phyloP scores from a whole-genome alignment of 2,113 vertebrate genomes.

The Crotalus horridus region DNA sequence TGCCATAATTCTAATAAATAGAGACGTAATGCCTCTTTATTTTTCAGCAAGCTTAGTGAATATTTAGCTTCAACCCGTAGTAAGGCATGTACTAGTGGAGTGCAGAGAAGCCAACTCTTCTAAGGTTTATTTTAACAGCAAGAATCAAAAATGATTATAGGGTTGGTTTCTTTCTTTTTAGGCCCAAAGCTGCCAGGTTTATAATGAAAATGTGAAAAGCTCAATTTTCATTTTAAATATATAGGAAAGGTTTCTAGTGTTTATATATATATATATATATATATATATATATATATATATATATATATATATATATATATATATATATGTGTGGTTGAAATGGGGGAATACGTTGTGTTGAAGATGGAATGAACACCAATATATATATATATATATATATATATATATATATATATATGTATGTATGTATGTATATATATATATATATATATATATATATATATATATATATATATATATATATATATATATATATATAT shows the following conservation, averaged over 20 bases:
- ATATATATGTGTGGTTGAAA: no score
- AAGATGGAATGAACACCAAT: no score
- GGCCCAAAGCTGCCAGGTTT: background rate
- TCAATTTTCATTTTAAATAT: conserved; percentile 16
- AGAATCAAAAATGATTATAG: conserved; percentile 21
- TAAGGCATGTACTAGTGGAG: conserved; percentile 12
- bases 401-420: no score
- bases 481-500: no score
- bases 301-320: no score
- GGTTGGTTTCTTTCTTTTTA: background rate
- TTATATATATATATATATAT: background rate
- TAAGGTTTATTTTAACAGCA: background rate
- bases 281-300: no score
- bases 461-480: no score
- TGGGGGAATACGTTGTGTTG: no score
- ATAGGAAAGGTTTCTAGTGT: background rate
- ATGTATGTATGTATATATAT: no score
- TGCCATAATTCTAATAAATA: conserved; percentile 25
- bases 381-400: no score
- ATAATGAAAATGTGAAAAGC: conserved; percentile 13
- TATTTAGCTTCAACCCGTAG: conserved; percentile 31
- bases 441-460: no score
- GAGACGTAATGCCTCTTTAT: conserved; percentile 14
- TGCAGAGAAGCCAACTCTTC: conserved; percentile 2
- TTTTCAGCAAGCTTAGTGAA: conserved; percentile 31